Conservation (phyloP, 2,888 invertebrate species). For the Ennomos quercinarius region DNA sequence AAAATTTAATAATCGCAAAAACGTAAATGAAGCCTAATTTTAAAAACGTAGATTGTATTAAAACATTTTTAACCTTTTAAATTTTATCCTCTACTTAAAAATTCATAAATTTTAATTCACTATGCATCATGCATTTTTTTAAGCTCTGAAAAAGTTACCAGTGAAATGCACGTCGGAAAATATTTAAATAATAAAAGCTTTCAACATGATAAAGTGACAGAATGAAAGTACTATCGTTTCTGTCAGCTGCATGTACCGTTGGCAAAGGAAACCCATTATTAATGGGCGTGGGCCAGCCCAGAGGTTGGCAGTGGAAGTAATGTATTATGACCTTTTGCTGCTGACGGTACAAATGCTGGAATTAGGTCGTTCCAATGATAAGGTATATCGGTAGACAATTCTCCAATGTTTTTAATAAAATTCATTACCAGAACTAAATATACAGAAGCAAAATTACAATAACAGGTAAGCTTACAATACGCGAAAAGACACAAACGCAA, state of each 20-base stretch:
- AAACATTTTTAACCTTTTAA: too few relatives aligned
- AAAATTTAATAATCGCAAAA: too few relatives aligned
- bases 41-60: too few relatives aligned
- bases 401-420: too few relatives aligned
- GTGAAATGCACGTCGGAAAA: not conserved
- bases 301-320: constrained; percentile 63
- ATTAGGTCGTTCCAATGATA: constrained; percentile 31
- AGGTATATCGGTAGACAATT: too few relatives aligned
- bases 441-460: too few relatives aligned
- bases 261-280: constrained; percentile 76
- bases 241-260: constrained; percentile 74
- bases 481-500: too few relatives aligned
- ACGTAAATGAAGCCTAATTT: too few relatives aligned
- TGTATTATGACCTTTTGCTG: constrained; percentile 69
- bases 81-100: too few relatives aligned
- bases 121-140: constrained; percentile 7
- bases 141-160: not conserved
- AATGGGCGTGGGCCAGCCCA: constrained; percentile 67
- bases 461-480: too few relatives aligned
- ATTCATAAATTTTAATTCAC: not conserved
- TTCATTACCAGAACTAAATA: not conserved
- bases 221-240: constrained; percentile 72
- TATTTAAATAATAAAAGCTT: constrained; percentile 46
- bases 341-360: constrained; percentile 47
- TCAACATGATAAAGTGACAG: constrained; percentile 56